Evolutionary conservation across 2,113 vertebrate species (phyloP).

Genomic region (Gallinago undulata): DNA sequence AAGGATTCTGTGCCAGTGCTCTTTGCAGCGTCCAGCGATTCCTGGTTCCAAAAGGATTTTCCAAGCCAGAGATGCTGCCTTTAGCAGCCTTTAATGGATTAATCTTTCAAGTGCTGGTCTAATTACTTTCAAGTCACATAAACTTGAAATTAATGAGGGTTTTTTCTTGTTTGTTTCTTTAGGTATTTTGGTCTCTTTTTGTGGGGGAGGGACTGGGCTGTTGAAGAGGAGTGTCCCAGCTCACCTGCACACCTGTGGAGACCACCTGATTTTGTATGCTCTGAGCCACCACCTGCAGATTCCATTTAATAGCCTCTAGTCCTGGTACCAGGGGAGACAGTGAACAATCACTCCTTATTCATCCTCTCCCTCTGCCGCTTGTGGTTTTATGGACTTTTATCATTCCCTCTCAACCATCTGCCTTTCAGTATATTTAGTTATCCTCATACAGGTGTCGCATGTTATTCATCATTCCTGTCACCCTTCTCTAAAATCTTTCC

Average conservation of each 20-base stretch:
- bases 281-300: background rate
- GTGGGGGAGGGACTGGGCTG: background rate
- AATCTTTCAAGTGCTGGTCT: background rate
- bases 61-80: background rate
- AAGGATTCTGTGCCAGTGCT: background rate
- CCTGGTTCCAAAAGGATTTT: background rate
- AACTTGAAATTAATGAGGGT: background rate
- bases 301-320: background rate
- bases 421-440: constrained; percentile 10
- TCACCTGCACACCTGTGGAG: background rate
- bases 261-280: background rate
- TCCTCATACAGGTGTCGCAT: background rate
- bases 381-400: constrained; percentile 23
- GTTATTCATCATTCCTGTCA: background rate
- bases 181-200: background rate
- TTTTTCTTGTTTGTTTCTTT: background rate
- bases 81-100: background rate
- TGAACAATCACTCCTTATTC: constrained; percentile 1
- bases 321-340: background rate
- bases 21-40: background rate
- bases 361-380: background rate
- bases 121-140: background rate
- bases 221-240: background rate
- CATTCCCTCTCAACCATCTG: background rate
- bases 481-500: background rate